Conservation (phyloP, 2,888 invertebrate genomes). For the Lissocephala sabroskyi region DNA sequence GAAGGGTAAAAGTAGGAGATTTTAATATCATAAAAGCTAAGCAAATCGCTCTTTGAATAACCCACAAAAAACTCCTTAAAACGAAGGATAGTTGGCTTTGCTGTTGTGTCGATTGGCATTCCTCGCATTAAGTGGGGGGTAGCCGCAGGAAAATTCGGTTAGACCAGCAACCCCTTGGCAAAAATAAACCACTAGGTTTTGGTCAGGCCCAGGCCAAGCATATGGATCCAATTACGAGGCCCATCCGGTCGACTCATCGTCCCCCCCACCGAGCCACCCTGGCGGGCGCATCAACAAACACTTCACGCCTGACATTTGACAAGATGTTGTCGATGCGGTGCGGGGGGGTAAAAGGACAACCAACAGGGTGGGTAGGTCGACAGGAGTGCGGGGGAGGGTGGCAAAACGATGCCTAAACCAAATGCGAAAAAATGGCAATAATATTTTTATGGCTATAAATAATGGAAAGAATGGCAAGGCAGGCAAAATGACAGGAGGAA, state of each 20-base stretch:
- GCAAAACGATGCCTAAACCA: slow-evolving; percentile 42
- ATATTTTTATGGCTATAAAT: slow-evolving; percentile 62
- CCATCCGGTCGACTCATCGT: slow-evolving; percentile 37
- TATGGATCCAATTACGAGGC: slow-evolving; percentile 62
- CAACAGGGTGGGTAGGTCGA: slow-evolving; percentile 2
- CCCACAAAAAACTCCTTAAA: too few species aligned
- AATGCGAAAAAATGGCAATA: slow-evolving; percentile 63
- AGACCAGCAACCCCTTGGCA: too few species aligned
- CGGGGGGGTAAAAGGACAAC: background rate
- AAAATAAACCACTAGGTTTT: too few species aligned
- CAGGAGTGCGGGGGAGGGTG: background rate
- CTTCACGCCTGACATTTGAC: slow-evolving; percentile 63
- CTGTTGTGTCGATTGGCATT: too few species aligned
- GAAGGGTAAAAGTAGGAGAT: too few species aligned
- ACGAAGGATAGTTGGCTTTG: too few species aligned
- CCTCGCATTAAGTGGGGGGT: too few species aligned
- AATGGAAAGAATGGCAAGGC: slow-evolving; percentile 29
- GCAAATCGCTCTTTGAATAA: too few species aligned
- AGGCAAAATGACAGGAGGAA: slow-evolving; percentile 1
- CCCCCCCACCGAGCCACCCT: slow-evolving; percentile 5
- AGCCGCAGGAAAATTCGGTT: background rate
- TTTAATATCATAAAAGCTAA: too few species aligned
- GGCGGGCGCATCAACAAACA: slow-evolving; percentile 58
- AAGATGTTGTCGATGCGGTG: slow-evolving; percentile 34
- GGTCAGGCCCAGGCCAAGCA: slow-evolving; percentile 33